Evolutionary conservation across 2,797 vertebrate species (phyloP), one percentile per base, ranked within the genome.

Genomic region (Pachyuromys duprasi): DNA sequence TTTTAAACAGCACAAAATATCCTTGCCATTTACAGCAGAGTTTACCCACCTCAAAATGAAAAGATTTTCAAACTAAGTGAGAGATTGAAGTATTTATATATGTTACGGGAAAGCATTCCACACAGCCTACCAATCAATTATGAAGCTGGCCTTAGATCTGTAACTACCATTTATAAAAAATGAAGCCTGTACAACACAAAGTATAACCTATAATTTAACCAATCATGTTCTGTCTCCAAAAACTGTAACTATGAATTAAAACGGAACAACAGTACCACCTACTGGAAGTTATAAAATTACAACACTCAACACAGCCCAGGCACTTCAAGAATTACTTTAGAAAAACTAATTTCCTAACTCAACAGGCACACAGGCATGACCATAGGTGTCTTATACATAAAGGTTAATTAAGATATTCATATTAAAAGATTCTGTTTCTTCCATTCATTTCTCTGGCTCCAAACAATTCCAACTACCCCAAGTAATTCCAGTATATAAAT

Each of bases 261-360:
- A 91, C 69, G 95, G 97, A 96, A 95, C 98, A 97, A 98, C 92
- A 98, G 98, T 96, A 97, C 98, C 80, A 97, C 98, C 98, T 99
- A 97, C 98, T 98, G 98, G 98, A 88, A 13, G 57, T 90, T 39
- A 26, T 83, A 93, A 75, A 28, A 87, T 87, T 8, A 55, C n/a
- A 89, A 33, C 22, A 28, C 36, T 24, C 7, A 49, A 87, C 49
- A 49, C 12, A 62, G 70, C 26, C 55, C 62, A 13, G 45, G 75
- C 55, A 90, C 39, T 42, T 76, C n/a, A 83, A 90, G 63, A 84
- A 94, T 80, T 70, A 65, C 74, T 86, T 92, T 65, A 91, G 42
- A 89, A 95, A 89, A n/a, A 86, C 33, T 81, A 24, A 93, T 33
- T 79, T 90, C 72, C 74, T 63, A 86, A 78, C 33, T 90, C 84